phyloP scores from a whole-genome alignment of 2,888 invertebrate genomes.

The Philereme transversata region DNA sequence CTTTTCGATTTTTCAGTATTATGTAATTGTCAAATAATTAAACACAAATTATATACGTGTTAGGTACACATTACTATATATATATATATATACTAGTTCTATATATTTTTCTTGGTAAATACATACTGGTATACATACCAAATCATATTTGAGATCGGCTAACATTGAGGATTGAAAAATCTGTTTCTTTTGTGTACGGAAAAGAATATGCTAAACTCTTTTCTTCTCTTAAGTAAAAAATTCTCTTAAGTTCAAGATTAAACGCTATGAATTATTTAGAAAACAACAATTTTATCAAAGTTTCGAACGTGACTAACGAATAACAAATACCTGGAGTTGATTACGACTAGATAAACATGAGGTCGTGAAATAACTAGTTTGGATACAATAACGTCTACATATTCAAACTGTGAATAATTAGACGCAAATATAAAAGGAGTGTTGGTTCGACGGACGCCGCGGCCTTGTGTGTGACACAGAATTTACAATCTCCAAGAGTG shows the following conservation, averaged over 20 bases:
- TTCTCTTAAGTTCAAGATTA: background rate
- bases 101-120: no score
- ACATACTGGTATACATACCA: no score
- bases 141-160: no score
- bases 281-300: conserved; percentile 8
- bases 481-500: conserved; percentile 42
- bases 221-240: background rate
- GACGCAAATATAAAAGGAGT: conserved; percentile 19
- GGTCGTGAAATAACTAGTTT: conserved; percentile 19
- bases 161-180: no score
- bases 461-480: conserved; percentile 40
- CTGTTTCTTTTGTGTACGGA: no score
- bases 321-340: conserved; percentile 8
- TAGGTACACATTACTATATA: no score
- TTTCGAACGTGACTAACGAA: conserved; percentile 16
- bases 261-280: background rate
- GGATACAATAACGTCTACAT: conserved; percentile 11
- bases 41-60: no score
- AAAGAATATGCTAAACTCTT: no score
- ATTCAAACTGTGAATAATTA: conserved; percentile 13
- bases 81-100: no score
- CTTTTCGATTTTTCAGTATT: no score
- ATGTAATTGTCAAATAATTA: no score
- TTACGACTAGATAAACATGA: conserved; percentile 4
- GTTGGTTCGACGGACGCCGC: conserved; percentile 30